Evolutionary conservation across 1,140 invertebrate genomes (phyloP), one percentile per base, ranked within the genome.

Genomic region (Oryzaephilus surinamensis): DNA sequence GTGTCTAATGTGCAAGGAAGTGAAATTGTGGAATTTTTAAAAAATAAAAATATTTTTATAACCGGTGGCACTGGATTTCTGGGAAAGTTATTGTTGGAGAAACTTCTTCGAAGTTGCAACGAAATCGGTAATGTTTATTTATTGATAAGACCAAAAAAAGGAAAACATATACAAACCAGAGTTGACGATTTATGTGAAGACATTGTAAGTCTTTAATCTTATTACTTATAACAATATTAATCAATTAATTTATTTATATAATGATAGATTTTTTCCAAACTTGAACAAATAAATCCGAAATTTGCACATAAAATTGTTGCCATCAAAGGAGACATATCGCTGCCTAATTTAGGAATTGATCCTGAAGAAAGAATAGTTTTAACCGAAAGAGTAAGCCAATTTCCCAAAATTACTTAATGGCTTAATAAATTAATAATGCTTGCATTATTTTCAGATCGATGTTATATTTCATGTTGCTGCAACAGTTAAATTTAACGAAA

Each of bases 81-180:
- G 63, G 70, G 69, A 14, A 71, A 69, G 50, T 60, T 72, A 6
- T 59, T 91, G 6, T 65, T 91, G 27, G 84, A 91, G 60, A 92
- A 93, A 58, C 59, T 94, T 1, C 66, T 94, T 1, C 63, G 85
- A 12, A 76, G 73, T 17, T 92, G 88, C 58, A 74, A 79, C 0
- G 74, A 73, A 0, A 64, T 91, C 4, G 71, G 73, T n/a, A 76
- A 64, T 10, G 71, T 95, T 10, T 92, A 84, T 51, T 55, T 91
- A 1, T 64, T 94, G 27, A 73, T 92, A 8, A 65, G 89, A 32
- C 72, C 76, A 16, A 92, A 91, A 58, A 79, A 81, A 45, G 82
- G 79, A 2, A 79, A 84, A 55, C 73, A 78, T 46, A 72, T 83
- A 5, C 71, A 77, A 45, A 68, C 74, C 1, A 67, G 82, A 32